phyloP scores from a whole-genome alignment of 1,140 invertebrate species.

The Acromyrmex heyeri region DNA sequence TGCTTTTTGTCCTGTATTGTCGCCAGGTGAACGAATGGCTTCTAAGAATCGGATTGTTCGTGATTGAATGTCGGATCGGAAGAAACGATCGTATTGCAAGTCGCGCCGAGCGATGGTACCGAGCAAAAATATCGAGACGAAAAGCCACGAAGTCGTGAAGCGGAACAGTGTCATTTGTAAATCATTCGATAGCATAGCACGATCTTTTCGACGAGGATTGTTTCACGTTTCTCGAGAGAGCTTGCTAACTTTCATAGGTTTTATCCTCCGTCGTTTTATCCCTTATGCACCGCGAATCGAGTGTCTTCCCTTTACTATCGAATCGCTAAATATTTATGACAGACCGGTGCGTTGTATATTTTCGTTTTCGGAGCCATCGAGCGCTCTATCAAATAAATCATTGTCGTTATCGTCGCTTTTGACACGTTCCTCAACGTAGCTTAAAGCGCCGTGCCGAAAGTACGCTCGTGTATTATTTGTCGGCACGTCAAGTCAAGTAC shows the following conservation, averaged over 20 bases:
- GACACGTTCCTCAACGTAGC: not conserved
- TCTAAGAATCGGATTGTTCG: slow-evolving; percentile 47
- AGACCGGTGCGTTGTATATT: not conserved
- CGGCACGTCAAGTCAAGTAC: not conserved
- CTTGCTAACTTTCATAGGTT: not conserved
- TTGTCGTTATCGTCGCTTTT: not conserved
- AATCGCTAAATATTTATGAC: slow-evolving; percentile 21
- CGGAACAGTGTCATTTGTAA: slow-evolving; percentile 54
- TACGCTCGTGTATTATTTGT: slow-evolving; percentile 18
- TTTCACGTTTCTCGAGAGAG: not conserved
- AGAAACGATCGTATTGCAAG: slow-evolving; percentile 30
- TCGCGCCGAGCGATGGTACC: slow-evolving; percentile 9
- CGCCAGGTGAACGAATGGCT: slow-evolving; percentile 37
- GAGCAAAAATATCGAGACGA: slow-evolving; percentile 40
- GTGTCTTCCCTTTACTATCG: not conserved
- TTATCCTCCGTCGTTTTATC: not conserved
- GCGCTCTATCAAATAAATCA: slow-evolving; percentile 31
- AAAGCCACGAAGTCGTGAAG: slow-evolving; percentile 36
- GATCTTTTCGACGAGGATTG: slow-evolving; percentile 10
- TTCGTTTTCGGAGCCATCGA: slow-evolving; percentile 20
- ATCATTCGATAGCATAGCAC: slow-evolving; percentile 19
- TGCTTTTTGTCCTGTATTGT: slow-evolving; percentile 23
- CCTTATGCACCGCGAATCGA: not conserved
- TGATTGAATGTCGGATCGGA: slow-evolving; percentile 54
- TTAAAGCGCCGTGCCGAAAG: slow-evolving; percentile 8